Evolutionary conservation across 2,113 vertebrate genomes (phyloP), one percentile per base, ranked within the genome.

Genomic region (Onychostoma macrolepis): DNA sequence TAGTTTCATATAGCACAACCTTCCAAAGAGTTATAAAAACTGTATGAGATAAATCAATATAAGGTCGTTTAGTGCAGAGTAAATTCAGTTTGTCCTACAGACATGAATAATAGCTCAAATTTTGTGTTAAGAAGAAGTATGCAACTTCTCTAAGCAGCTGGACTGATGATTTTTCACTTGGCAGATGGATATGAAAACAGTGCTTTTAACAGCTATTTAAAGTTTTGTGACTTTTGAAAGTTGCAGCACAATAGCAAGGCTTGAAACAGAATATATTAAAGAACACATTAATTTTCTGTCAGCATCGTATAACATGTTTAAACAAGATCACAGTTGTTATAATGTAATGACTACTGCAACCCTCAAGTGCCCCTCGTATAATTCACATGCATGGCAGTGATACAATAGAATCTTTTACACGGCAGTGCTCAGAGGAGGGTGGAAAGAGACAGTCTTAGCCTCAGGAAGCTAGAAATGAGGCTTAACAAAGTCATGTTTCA

Each of bases 321-420:
- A 91, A 92, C 92, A 91, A 90, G 91, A 84, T 89, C 90, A 90
- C 91, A 79, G 90, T 91, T 92, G 91, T 92, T 91, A 74, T 87
- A 87, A 77, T 80, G 6, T 94, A 95, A 95, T 94, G 92, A 92
- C 92, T 89, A 94, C 92, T 89, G 91, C 91, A 91, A 90, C 90
- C 91, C 90, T 84, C 91, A 88, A 91, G 90, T 93, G 89, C 89
- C 82, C 83, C 71, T 90, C 90, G 85, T 87, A 88, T 90, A 94
- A 92, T 91, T 94, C 84, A 85, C 89, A 93, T 91, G 91, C 90
- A 83, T 91, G 89, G 91, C 92, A 89, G 65, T 80, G 86, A 85
- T 91, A 88, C 76, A 89, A 88, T 94, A 92, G 92, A 91, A 92
- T 92, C 79, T 86, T 88, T 28, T 50, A 26, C n/a, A 6, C 12